Evolutionary conservation across 1,140 invertebrate species (phyloP).

Genomic region (Pentalonia nigronervosa): DNA sequence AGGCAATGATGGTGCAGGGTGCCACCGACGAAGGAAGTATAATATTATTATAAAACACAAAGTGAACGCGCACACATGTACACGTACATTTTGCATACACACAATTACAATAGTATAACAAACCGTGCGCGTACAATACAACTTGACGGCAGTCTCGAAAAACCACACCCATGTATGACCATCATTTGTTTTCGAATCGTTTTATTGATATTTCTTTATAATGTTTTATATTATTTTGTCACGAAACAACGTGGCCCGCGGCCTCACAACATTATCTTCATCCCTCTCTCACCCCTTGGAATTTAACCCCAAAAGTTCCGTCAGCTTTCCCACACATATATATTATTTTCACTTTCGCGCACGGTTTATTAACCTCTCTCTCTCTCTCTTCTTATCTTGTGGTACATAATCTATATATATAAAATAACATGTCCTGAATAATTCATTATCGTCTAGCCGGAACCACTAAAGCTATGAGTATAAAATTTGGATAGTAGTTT

Average conservation of each 20-base stretch:
- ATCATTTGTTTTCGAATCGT: constrained; percentile 24
- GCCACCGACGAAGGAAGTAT: background rate
- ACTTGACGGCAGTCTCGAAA: constrained; percentile 14
- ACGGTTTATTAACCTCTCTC: no score
- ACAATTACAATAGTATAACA: background rate
- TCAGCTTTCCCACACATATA: background rate
- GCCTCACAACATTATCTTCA: background rate
- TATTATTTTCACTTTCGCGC: background rate
- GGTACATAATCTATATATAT: no score
- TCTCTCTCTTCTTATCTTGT: background rate
- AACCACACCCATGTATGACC: constrained; percentile 36
- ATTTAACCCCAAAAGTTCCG: background rate
- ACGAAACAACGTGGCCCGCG: background rate
- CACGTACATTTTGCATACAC: background rate
- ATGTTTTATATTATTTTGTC: constrained; percentile 44
- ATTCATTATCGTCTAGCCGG: no score
- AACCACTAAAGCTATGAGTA: no score
- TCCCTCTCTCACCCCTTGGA: background rate
- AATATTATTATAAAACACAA: background rate
- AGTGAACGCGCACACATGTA: background rate
- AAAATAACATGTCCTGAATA: no score
- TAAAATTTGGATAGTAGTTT: no score
- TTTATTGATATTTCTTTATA: constrained; percentile 42
- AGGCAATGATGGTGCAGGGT: background rate
- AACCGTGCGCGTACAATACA: background rate